Percentiles rank a stretch among this genome's conserved stretches.
Conservation (phyloP, 2,888 invertebrate genomes). For the Epicampocera succincta region DNA sequence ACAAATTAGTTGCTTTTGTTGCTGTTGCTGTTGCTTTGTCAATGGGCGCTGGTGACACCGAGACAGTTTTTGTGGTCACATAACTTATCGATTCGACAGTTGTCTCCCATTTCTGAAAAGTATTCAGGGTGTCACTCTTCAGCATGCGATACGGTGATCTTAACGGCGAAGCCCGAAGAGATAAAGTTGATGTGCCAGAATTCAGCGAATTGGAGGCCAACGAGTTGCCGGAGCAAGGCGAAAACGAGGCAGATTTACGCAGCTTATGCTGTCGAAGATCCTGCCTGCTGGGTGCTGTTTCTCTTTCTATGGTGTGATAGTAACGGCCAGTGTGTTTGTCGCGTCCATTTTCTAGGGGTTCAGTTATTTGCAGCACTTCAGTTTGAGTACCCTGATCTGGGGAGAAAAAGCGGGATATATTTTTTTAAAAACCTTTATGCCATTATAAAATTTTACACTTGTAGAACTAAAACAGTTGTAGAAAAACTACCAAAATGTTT, state of each 20-base stretch:
- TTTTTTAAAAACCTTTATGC: neutral
- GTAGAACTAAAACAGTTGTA: too few species aligned
- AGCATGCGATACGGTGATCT: slow-evolving; percentile 74
- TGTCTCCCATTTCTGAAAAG: slow-evolving; percentile 82
- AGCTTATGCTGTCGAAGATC: slow-evolving; percentile 67
- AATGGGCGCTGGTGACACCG: slow-evolving; percentile 64
- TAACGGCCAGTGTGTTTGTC: slow-evolving; percentile 42
- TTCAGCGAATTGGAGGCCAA: slow-evolving; percentile 72
- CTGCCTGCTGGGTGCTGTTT: neutral
- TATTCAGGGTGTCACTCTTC: slow-evolving; percentile 79
- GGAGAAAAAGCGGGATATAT: too few species aligned
- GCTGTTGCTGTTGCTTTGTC: slow-evolving; percentile 54
- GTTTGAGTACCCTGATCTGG: slow-evolving; percentile 79
- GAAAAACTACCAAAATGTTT: too few species aligned
- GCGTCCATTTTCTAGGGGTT: slow-evolving; percentile 70
- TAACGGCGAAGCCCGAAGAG: slow-evolving; percentile 74
- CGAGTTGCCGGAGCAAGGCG: slow-evolving; percentile 74
- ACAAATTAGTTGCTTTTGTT: neutral
- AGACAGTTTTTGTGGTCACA: slow-evolving; percentile 79
- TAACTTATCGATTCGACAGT: slow-evolving; percentile 81
- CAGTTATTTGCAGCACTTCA: slow-evolving; percentile 76
- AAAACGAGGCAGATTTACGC: slow-evolving; percentile 77
- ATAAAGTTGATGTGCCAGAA: slow-evolving; percentile 76
- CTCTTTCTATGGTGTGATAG: slow-evolving; percentile 49
- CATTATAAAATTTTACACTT: too few species aligned